Evolutionary conservation across 2,797 vertebrate genomes (phyloP), one percentile per base, ranked within the genome.

Genomic region (Alexandromys oeconomus): DNA sequence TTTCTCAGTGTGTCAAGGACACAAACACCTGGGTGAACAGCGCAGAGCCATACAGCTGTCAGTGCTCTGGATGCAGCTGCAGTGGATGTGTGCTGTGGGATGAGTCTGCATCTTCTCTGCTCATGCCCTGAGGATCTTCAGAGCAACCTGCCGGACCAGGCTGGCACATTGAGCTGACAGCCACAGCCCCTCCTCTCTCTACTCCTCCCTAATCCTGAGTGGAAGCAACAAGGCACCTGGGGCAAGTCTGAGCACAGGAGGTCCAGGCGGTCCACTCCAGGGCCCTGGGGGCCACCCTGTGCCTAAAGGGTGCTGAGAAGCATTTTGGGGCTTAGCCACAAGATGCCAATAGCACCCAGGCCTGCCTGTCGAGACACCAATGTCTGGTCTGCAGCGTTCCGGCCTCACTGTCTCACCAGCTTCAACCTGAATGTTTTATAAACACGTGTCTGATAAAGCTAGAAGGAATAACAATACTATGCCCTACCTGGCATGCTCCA

Each of bases 121-220:
- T 46, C 73, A 0, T 3, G 89, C 8, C 51, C 12, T 51, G 27
- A 5, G 11, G 31, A 27, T 51, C 21, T 37, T 77, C n/a, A 10
- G n/a, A 3, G 17, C 9, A 17, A 37, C 63, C 8, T n/a, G 69
- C 12, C 1, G 29, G 85, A 65, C 85, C n/a, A 14, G 6, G 34
- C 34, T 4, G 48, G 0, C 0, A 57, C 3, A 0, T 80, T 87
- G 86, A 93, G 77, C 74, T 14, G 3, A 57, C 7, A 19, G 13
- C 19, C 65, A 27, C 84, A 69, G 34, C 29, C 78, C 21, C 1
- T n/a, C 76, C 48, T 86, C 76, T 34, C 91, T 78, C 17, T 1
- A 29, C 67, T 84, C 82, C 48, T 71, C 95, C 29, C 93, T 67
- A 67, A 74, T 95, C 98, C 98, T 98, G 98, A 98, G 97, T 93